These are phyloP conservation scores for Elegia similella DNA, from an alignment of 2,888 invertebrate genomes.

Conservation along the genomic window DNA sequence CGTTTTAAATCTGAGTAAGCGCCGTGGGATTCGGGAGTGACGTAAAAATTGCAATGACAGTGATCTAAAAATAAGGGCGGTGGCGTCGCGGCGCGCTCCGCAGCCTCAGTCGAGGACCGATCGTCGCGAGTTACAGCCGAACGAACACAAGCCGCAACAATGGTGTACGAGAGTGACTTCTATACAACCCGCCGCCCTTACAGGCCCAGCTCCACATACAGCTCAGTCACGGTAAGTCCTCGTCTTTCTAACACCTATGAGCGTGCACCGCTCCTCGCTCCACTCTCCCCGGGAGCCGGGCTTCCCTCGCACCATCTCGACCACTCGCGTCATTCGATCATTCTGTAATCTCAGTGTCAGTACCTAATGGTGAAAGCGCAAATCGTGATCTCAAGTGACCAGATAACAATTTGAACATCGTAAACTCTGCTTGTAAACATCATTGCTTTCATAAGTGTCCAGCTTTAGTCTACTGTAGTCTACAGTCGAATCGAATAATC, in stretches of 20 bases:
- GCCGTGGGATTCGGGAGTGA: constrained; percentile 57
- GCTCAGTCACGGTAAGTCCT: constrained; percentile 88
- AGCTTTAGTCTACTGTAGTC: constrained; percentile 21
- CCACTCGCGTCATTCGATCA: constrained; percentile 49
- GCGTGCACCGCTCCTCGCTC: constrained; percentile 65
- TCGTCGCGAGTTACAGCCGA: constrained; percentile 76
- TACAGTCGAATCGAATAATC: constrained; percentile 33
- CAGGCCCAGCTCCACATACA: constrained; percentile 89
- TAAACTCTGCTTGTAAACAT: constrained; percentile 63
- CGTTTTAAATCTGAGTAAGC: constrained; percentile 55
- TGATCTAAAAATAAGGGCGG: constrained; percentile 74
- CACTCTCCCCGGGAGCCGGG: constrained; percentile 73
- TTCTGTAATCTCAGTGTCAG: constrained; percentile 23
- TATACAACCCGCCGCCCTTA: constrained; percentile 93
- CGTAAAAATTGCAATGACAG: constrained; percentile 80
- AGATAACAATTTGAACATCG: background rate
- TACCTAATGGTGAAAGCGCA: constrained; percentile 21
- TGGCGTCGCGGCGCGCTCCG: constrained; percentile 53
- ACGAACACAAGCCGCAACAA: constrained; percentile 75
- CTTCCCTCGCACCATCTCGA: constrained; percentile 74
- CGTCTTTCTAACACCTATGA: constrained; percentile 53
- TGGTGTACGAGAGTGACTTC: constrained; percentile 97
- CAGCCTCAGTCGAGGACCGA: constrained; percentile 71
- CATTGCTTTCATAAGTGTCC: constrained; percentile 58
- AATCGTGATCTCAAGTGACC: constrained; percentile 3